Evolutionary conservation across 1,140 invertebrate species (phyloP).

Genomic region (Micrasema minimum): DNA sequence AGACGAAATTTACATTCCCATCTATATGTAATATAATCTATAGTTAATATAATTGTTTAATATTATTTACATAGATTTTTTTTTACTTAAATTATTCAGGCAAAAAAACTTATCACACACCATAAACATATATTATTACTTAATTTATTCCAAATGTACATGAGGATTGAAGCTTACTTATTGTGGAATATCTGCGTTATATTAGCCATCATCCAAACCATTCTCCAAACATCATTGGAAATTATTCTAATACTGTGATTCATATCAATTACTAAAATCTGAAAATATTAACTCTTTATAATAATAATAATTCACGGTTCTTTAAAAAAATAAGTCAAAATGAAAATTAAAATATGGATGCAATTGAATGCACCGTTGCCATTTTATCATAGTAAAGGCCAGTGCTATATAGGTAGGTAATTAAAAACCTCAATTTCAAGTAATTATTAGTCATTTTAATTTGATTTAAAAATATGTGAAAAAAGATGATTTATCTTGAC

Average conservation of each 20-base stretch:
- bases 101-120: conserved; percentile 55
- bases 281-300: too few relatives aligned
- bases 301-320: too few relatives aligned
- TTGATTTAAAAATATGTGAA: too few relatives aligned
- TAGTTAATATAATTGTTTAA: conserved; percentile 47
- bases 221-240: neutral
- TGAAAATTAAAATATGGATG: too few relatives aligned
- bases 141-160: conserved; percentile 34
- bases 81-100: conserved; percentile 54
- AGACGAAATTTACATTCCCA: conserved; percentile 49
- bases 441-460: too few relatives aligned
- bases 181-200: conserved; percentile 8
- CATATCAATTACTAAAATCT: too few relatives aligned
- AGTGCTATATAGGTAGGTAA: too few relatives aligned
- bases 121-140: conserved; percentile 48
- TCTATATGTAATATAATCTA: conserved; percentile 46
- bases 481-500: too few relatives aligned
- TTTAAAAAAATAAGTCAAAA: too few relatives aligned
- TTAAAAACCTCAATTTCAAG: too few relatives aligned
- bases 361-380: too few relatives aligned
- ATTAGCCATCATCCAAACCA: neutral
- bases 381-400: too few relatives aligned
- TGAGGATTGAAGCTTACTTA: conserved; percentile 30
- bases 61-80: conserved; percentile 53
- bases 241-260: neutral